phyloP scores from a whole-genome alignment of 2,888 invertebrate species.

The Lutraria lutraria region DNA sequence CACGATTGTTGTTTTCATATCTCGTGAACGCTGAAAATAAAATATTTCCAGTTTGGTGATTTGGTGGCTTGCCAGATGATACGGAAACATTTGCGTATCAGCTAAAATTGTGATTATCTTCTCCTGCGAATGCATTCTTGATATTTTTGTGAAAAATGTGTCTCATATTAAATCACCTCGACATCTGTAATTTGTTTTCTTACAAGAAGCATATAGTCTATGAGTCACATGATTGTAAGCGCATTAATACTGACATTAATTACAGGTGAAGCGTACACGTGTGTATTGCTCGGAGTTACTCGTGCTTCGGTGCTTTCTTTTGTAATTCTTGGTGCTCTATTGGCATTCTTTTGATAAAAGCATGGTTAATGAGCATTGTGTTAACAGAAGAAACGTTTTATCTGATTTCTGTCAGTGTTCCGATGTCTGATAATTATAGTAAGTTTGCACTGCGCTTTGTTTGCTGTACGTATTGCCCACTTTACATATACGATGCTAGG shows the following conservation, averaged over 20 bases:
- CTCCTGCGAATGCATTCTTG: not conserved
- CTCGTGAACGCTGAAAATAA: not conserved
- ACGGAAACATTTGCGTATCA: not conserved
- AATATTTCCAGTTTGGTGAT: not conserved
- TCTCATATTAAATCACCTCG: not conserved
- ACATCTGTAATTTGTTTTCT: not conserved
- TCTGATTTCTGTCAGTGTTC: not conserved
- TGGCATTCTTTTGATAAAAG: slow-evolving; percentile 19
- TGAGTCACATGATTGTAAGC: not conserved
- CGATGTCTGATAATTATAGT: no score
- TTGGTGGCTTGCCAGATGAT: not conserved
- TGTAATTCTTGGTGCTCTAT: not conserved
- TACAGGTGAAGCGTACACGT: not conserved
- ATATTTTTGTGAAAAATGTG: not conserved
- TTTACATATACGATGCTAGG: no score
- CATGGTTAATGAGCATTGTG: not conserved
- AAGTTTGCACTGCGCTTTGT: no score
- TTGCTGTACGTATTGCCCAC: no score
- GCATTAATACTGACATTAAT: not conserved
- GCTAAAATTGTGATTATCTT: not conserved
- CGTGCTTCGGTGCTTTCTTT: not conserved
- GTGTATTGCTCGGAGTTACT: not conserved
- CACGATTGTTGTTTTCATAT: not conserved
- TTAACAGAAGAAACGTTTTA: not conserved
- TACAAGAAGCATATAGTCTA: not conserved